These are phyloP conservation scores for Tetragonula carbonaria DNA, from an alignment of 2,888 invertebrate genomes.

Conservation along the genomic window DNA sequence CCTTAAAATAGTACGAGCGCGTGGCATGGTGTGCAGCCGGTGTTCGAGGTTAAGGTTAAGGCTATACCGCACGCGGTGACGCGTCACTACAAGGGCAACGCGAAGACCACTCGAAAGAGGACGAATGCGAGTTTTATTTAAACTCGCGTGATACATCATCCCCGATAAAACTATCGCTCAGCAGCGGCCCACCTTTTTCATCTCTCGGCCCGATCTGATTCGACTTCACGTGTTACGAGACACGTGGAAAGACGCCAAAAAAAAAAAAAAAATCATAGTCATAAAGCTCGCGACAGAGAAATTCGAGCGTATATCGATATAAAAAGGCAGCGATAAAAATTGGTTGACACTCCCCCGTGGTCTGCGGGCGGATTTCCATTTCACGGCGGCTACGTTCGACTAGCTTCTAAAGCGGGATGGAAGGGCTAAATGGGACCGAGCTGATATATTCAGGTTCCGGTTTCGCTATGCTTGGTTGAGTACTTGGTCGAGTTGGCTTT, in stretches of 20 bases:
- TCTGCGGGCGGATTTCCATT: slow-evolving; percentile 69
- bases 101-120: slow-evolving; percentile 26
- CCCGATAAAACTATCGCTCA: not conserved
- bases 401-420: slow-evolving; percentile 58
- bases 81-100: slow-evolving; percentile 36
- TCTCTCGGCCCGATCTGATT: not conserved
- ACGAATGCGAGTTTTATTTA: slow-evolving; percentile 24
- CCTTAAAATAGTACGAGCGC: slow-evolving; percentile 67
- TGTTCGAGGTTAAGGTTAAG: slow-evolving; percentile 66
- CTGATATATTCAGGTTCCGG: slow-evolving; percentile 71
- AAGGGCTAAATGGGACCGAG: slow-evolving; percentile 65
- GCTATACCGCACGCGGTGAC: slow-evolving; percentile 30
- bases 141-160: not conserved
- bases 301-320: not conserved
- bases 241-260: not conserved
- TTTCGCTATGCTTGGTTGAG: slow-evolving; percentile 72
- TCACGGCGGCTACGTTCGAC: slow-evolving; percentile 67
- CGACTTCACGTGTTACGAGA: not conserved
- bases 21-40: slow-evolving; percentile 27
- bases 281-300: not conserved
- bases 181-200: not conserved
- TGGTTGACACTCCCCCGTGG: slow-evolving; percentile 51
- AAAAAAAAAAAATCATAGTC: not conserved
- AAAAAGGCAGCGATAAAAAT: slow-evolving; percentile 49
- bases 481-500: not conserved